Evolutionary conservation across 2,888 invertebrate species (phyloP).

Genomic region (Carterocephalus palaemon): DNA sequence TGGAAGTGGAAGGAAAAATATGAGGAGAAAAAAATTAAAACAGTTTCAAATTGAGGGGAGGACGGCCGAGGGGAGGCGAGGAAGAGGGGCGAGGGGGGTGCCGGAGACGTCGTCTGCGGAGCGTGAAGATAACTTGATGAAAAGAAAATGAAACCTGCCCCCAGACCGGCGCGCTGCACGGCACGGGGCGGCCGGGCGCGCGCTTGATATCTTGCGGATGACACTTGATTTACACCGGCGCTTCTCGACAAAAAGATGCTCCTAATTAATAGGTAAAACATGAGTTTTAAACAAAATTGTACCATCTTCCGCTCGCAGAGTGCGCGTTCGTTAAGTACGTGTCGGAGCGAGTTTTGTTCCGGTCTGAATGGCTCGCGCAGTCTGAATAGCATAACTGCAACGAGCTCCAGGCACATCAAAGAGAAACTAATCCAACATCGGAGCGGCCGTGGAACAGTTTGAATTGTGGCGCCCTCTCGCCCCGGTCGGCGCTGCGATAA

Average conservation of each 20-base stretch:
- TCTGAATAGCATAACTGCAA: too few species aligned
- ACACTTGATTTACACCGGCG: neutral
- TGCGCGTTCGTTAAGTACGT: too few species aligned
- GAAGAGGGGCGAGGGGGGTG: slow-evolving; percentile 23
- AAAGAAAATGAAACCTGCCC: slow-evolving; percentile 61
- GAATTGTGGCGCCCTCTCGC: too few species aligned
- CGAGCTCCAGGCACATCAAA: slow-evolving; percentile 7
- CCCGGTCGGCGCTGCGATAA: too few species aligned
- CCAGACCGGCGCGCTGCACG: slow-evolving; percentile 26
- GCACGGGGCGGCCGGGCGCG: neutral
- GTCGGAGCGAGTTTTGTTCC: too few species aligned
- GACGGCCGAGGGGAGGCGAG: slow-evolving; percentile 16
- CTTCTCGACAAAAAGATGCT: neutral
- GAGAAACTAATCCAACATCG: slow-evolving; percentile 17
- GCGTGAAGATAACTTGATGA: slow-evolving; percentile 65
- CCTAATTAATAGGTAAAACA: neutral
- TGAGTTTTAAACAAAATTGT: too few species aligned
- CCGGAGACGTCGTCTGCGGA: slow-evolving; percentile 47
- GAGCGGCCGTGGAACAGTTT: slow-evolving; percentile 17
- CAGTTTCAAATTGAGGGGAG: slow-evolving; percentile 48
- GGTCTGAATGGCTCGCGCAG: too few species aligned
- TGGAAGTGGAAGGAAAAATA: slow-evolving; percentile 14
- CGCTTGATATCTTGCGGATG: slow-evolving; percentile 1
- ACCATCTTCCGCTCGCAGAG: too few species aligned
- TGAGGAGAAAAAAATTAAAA: slow-evolving; percentile 51